Percentiles rank a stretch among this genome's conserved stretches.
Conservation (phyloP, 1,140 invertebrate genomes). For the Zaprionus kolodkinae region DNA sequence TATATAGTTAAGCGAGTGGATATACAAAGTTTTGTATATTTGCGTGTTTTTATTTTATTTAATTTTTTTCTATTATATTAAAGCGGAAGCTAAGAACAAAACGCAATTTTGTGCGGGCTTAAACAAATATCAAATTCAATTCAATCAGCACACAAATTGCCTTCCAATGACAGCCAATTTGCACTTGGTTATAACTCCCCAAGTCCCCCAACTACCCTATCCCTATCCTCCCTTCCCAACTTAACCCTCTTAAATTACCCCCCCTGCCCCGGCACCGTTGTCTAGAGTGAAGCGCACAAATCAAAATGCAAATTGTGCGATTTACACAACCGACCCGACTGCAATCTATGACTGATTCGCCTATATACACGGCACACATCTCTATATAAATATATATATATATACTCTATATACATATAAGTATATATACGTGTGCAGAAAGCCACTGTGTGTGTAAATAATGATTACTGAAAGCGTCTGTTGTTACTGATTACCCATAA, state of each 20-base stretch:
- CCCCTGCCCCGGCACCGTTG: constrained; percentile 5
- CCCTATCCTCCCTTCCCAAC: not conserved
- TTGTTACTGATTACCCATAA: constrained; percentile 80
- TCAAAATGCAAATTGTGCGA: constrained; percentile 71
- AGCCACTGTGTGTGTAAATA: constrained; percentile 56
- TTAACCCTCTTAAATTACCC: not conserved
- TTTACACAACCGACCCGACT: constrained; percentile 54
- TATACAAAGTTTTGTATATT: not conserved
- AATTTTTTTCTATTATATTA: not conserved
- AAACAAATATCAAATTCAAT: constrained; percentile 55
- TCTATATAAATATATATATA: not conserved
- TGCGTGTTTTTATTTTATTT: not conserved
- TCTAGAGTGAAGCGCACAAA: constrained; percentile 67
- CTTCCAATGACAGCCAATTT: constrained; percentile 45
- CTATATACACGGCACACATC: constrained; percentile 6
- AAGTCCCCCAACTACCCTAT: not conserved
- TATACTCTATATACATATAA: constrained; percentile 22
- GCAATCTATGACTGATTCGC: constrained; percentile 34
- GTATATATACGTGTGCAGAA: constrained; percentile 2
- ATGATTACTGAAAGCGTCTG: constrained; percentile 80
- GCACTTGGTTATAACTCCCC: not conserved
- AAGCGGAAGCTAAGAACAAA: constrained; percentile 18
- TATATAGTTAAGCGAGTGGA: constrained; percentile 5
- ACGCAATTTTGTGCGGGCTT: constrained; percentile 1
- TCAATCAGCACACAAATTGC: constrained; percentile 67